A percentile compares a stretch with the other conserved stretches of the same genome.
These are phyloP conservation scores for Venturia canescens DNA, from an alignment of 1,140 invertebrate species.

Conservation along the genomic window DNA sequence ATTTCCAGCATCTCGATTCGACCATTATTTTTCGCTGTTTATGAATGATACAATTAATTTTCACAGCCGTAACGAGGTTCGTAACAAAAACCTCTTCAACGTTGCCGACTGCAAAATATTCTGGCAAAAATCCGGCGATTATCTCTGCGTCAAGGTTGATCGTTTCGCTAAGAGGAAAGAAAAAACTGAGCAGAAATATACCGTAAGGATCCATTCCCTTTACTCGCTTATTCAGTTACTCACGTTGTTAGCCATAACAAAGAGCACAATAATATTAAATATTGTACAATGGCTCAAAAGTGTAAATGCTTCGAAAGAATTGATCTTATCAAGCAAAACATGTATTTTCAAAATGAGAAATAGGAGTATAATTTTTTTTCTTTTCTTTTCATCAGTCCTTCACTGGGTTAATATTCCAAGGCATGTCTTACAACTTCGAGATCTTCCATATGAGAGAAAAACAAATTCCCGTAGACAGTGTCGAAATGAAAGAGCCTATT, in stretches of 20 bases:
- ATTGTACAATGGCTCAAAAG: no score
- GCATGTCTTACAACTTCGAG: slow-evolving; percentile 99
- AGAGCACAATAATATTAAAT: no score
- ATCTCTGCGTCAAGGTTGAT: slow-evolving; percentile 98
- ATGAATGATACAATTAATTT: slow-evolving; percentile 39
- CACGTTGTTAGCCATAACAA: no score
- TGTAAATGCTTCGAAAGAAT: slow-evolving; percentile 44
- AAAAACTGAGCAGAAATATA: slow-evolving; percentile 94
- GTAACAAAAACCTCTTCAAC: slow-evolving; percentile 98
- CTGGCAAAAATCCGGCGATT: slow-evolving; percentile 99
- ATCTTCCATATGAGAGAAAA: slow-evolving; percentile 99
- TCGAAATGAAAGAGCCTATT: slow-evolving; percentile 95
- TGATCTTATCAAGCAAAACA: slow-evolving; percentile 2
- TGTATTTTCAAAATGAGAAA: background rate
- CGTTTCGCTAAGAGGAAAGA: slow-evolving; percentile 97
- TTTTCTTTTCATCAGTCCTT: background rate
- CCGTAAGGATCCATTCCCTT: slow-evolving; percentile 77
- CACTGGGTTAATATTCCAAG: slow-evolving; percentile 77
- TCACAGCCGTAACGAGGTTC: slow-evolving; percentile 89
- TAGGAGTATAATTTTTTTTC: no score
- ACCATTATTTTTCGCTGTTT: background rate
- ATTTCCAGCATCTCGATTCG: background rate
- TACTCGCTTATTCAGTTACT: background rate
- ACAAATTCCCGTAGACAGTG: slow-evolving; percentile 97
- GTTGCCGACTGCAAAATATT: slow-evolving; percentile 99